phyloP scores from a whole-genome alignment of 2,797 vertebrate species.

The Tolypeutes matacus region DNA sequence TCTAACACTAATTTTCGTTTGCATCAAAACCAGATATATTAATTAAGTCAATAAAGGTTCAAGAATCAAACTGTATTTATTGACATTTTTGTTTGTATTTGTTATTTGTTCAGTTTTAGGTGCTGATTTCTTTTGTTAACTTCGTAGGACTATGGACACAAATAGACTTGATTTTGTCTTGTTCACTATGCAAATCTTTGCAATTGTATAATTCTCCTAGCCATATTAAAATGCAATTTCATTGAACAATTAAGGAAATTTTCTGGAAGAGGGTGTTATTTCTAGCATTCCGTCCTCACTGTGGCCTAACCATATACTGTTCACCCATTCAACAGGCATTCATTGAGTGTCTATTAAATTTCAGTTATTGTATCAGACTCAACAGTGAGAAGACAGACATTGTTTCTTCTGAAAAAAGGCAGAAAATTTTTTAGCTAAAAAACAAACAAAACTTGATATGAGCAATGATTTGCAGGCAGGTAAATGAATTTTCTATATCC shows the following conservation, averaged over 20 bases:
- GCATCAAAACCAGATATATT: conserved; percentile 31
- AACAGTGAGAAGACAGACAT: background rate
- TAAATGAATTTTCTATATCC: background rate
- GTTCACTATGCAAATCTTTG: background rate
- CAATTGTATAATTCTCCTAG: conserved; percentile 27
- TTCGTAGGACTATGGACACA: background rate
- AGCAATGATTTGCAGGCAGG: background rate
- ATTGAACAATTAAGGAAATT: conserved; percentile 30
- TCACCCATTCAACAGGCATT: background rate
- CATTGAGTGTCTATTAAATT: background rate
- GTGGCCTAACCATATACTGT: background rate
- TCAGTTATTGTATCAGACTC: background rate
- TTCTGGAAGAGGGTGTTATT: background rate
- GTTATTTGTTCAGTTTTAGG: conserved; percentile 44
- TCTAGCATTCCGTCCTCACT: background rate
- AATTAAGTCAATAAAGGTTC: conserved; percentile 58
- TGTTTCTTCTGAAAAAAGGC: background rate
- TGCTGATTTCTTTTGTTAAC: conserved; percentile 36
- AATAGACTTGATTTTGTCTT: conserved; percentile 41
- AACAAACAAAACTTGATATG: background rate
- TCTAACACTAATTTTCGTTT: conserved; percentile 50
- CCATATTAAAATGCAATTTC: background rate
- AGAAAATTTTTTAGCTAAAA: background rate
- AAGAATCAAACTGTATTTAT: background rate
- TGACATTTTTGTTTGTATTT: background rate